phyloP scores from a whole-genome alignment of 2,797 vertebrate species.

The Psittacula derbiana region DNA sequence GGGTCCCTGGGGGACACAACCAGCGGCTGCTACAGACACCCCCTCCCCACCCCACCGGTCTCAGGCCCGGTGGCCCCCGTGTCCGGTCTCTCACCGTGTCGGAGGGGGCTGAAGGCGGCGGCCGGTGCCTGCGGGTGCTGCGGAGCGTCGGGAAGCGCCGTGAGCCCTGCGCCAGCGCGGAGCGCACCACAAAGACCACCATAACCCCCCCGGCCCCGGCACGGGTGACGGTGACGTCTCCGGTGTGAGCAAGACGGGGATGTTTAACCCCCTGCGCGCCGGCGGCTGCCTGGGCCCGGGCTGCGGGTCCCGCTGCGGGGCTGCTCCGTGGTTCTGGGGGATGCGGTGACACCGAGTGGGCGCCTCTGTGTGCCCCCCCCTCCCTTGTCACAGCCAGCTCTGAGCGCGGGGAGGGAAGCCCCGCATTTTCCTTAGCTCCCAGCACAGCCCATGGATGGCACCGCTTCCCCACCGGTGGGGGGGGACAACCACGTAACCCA shows the following conservation, averaged over 20 bases:
- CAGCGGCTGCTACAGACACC: not conserved
- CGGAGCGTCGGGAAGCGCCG: not conserved
- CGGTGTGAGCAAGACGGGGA: conserved; percentile 45
- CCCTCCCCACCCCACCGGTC: not conserved
- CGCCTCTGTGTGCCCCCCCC: too few species aligned
- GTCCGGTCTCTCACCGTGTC: not conserved
- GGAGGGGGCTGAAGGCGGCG: not conserved
- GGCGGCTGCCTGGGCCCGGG: not conserved
- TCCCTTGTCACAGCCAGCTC: rapidly evolving
- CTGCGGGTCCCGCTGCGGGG: not conserved
- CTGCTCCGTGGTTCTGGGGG: not conserved
- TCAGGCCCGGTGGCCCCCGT: not conserved
- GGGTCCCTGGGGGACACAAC: not conserved
- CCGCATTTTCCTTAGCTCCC: not conserved
- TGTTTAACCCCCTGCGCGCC: conserved; percentile 33
- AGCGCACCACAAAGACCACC: conserved; percentile 35
- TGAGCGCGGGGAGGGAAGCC: rapidly evolving
- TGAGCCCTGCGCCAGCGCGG: not conserved
- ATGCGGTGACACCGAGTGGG: rapidly evolving
- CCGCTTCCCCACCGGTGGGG: rapidly evolving
- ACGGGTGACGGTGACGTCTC: conserved; percentile 64
- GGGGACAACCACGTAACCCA: not conserved
- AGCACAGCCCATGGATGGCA: not conserved
- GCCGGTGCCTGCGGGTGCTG: not conserved
- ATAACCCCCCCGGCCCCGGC: not conserved